Evolutionary conservation across 2,888 invertebrate genomes (phyloP).

Genomic region (Notodonta dromedarius): DNA sequence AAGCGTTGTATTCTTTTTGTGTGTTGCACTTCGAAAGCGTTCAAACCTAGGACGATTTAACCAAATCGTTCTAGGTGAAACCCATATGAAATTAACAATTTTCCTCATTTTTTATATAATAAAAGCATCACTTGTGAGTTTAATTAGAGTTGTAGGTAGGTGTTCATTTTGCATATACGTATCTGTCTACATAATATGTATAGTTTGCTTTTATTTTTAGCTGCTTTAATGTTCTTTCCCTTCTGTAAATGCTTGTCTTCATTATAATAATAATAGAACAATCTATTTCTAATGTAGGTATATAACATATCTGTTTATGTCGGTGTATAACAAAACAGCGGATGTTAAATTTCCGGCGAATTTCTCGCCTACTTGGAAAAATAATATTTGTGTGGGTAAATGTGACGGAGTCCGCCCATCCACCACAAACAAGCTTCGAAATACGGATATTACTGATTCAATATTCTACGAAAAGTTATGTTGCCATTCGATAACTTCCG

Average conservation of each 20-base stretch:
- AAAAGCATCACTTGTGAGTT: too few species aligned
- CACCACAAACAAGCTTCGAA: slow-evolving; percentile 48
- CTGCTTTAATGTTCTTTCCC: too few species aligned
- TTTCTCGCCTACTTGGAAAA: slow-evolving; percentile 38
- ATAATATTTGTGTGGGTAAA: slow-evolving; percentile 44
- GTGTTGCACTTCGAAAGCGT: not conserved
- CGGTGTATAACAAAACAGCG: slow-evolving; percentile 28
- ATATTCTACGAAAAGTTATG: slow-evolving; percentile 54
- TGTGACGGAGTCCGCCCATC: slow-evolving; percentile 37
- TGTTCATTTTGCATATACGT: too few species aligned
- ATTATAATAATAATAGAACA: too few species aligned
- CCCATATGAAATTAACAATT: not conserved
- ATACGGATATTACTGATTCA: slow-evolving; percentile 57
- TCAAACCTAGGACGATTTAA: too few species aligned
- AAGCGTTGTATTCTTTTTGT: not conserved
- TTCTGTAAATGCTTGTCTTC: too few species aligned
- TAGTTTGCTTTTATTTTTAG: too few species aligned
- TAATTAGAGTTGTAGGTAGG: too few species aligned
- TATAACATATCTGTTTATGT: slow-evolving; percentile 12
- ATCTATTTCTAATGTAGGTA: not conserved
- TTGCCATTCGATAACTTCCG: slow-evolving; percentile 51
- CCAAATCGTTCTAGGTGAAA: too few species aligned
- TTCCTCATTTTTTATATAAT: not conserved
- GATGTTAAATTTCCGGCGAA: slow-evolving; percentile 48
- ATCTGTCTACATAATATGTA: too few species aligned